Conservation (phyloP, 2,113 vertebrate genomes). For the Helogale parvula region DNA sequence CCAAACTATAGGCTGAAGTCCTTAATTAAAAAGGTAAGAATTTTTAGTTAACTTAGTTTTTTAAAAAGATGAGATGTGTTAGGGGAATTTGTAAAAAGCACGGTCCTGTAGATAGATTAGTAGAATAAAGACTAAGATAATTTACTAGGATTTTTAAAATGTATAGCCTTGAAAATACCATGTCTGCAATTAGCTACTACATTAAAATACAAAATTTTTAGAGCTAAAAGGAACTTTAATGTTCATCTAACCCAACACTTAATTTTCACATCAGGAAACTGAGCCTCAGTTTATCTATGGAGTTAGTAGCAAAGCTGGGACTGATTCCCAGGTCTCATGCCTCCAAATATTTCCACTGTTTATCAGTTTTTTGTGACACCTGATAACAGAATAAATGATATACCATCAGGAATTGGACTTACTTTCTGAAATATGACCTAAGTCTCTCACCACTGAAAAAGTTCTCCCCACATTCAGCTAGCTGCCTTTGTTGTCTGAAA, state of each 20-base stretch:
- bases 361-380: background rate
- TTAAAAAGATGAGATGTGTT: constrained; percentile 14
- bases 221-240: constrained; percentile 23
- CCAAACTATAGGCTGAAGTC: constrained; percentile 96
- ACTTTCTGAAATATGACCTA: constrained; percentile 42
- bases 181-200: background rate
- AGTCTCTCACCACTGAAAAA: constrained; percentile 35
- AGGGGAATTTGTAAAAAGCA: constrained; percentile 28
- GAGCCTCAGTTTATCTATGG: background rate
- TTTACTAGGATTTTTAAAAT: constrained; percentile 12
- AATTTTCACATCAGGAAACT: constrained; percentile 37
- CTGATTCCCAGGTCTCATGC: constrained; percentile 1
- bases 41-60: constrained; percentile 35
- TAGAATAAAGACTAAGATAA: constrained; percentile 42
- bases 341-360: background rate
- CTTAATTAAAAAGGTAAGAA: constrained; percentile 94
- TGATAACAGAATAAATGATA: constrained; percentile 17
- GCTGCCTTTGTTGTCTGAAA: constrained; percentile 51
- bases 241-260: constrained; percentile 1
- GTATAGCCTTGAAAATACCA: constrained; percentile 3
- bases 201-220: constrained; percentile 40
- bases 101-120: background rate
- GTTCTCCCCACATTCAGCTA: background rate
- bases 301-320: constrained; percentile 27
- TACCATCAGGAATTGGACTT: background rate